Evolutionary conservation across 2,797 vertebrate genomes (phyloP).

Genomic region (Knipowitschia caucasica): DNA sequence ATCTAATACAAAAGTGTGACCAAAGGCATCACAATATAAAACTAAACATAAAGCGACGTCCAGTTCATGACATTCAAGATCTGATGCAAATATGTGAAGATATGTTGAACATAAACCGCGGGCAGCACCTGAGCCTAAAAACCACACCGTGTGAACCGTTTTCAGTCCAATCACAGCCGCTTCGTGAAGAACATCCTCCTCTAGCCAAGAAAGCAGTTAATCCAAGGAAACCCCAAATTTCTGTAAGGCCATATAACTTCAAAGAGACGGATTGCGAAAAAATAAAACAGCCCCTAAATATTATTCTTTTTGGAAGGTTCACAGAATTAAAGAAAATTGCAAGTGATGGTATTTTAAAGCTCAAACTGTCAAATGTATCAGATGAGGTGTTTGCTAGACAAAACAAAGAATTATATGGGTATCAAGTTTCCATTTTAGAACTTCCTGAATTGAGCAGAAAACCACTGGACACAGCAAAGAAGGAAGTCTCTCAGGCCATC

Average conservation of each 20-base stretch:
- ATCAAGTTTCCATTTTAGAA: constrained; percentile 19
- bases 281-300: constrained; percentile 13
- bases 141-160: neutral
- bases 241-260: neutral
- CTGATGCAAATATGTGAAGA: neutral
- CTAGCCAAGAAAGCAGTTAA: neutral
- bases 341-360: constrained; percentile 8
- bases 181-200: neutral
- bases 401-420: constrained; percentile 20
- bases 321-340: constrained; percentile 7
- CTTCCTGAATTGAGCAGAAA: constrained; percentile 24
- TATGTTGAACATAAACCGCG: neutral
- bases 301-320: constrained; percentile 30
- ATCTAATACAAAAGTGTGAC: neutral
- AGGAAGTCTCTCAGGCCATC: neutral
- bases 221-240: neutral
- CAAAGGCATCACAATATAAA: neutral
- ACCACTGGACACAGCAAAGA: fast-evolving
- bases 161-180: neutral
- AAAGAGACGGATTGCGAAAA: neutral
- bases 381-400: constrained; percentile 1
- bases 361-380: neutral
- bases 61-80: neutral
- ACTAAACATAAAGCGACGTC: neutral
- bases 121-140: neutral